Evolutionary conservation across 1,140 invertebrate species (phyloP).

Genomic region (Drosophila equinoxialis): DNA sequence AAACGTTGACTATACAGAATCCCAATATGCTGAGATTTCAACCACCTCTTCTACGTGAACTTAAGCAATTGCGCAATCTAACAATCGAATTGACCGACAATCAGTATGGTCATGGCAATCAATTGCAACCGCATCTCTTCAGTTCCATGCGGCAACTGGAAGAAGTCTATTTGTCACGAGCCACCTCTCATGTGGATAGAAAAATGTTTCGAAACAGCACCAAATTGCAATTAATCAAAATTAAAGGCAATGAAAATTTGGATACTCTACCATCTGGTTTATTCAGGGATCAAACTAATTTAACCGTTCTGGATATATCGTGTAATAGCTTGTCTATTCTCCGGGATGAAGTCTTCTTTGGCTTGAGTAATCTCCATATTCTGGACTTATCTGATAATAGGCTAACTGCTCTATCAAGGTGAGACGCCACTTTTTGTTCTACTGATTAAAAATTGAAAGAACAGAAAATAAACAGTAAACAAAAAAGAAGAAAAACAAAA

Average conservation of each 20-base stretch:
- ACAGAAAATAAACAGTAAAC: background rate
- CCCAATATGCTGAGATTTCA: slow-evolving; percentile 49
- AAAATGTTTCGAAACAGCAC: slow-evolving; percentile 85
- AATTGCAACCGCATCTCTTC: slow-evolving; percentile 43
- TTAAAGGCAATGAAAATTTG: slow-evolving; percentile 85
- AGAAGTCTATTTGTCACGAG: slow-evolving; percentile 83
- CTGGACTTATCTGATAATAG: slow-evolving; percentile 85
- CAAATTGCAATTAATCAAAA: slow-evolving; percentile 84
- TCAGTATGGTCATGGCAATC: background rate
- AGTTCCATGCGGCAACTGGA: slow-evolving; percentile 81
- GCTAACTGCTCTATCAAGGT: slow-evolving; percentile 62
- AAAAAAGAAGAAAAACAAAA: background rate
- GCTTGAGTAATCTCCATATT: slow-evolving; percentile 83
- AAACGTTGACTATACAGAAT: slow-evolving; percentile 53
- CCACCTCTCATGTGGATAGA: slow-evolving; percentile 82
- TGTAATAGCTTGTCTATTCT: slow-evolving; percentile 84
- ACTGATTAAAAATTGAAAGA: slow-evolving; percentile 59
- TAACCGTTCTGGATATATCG: slow-evolving; percentile 84
- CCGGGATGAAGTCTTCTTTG: slow-evolving; percentile 84
- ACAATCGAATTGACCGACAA: slow-evolving; percentile 36
- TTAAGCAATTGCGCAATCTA: slow-evolving; percentile 58
- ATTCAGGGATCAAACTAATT: slow-evolving; percentile 85
- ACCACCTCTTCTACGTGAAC: slow-evolving; percentile 32
- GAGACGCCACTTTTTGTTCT: slow-evolving; percentile 25
- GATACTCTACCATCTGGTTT: slow-evolving; percentile 83